phyloP scores from a whole-genome alignment of 2,113 vertebrate species.

The Laticauda laticaudata region DNA sequence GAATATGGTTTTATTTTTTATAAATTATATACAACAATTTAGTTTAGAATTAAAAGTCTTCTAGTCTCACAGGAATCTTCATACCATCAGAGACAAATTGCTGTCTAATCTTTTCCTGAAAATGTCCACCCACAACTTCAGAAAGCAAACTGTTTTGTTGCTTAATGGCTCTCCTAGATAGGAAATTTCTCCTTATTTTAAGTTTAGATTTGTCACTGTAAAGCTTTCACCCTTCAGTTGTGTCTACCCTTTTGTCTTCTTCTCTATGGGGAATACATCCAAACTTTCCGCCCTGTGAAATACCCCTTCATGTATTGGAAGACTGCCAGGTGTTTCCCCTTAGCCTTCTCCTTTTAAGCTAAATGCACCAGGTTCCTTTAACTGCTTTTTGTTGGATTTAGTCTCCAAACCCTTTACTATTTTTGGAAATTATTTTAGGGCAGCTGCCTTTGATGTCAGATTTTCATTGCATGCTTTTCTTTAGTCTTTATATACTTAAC shows the following conservation, averaged over 20 bases:
- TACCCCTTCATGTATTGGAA: not conserved
- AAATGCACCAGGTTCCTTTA: not conserved
- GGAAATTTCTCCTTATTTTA: not conserved
- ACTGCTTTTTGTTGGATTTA: not conserved
- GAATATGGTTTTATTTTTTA: not conserved
- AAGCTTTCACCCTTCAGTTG: not conserved
- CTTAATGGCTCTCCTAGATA: not conserved
- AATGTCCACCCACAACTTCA: not conserved
- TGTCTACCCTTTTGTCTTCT: not conserved
- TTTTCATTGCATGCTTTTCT: not conserved
- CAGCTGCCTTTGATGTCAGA: constrained; percentile 1
- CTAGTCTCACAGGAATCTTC: not conserved
- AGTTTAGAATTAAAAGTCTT: not conserved
- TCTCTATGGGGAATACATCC: not conserved
- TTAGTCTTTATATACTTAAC: not conserved
- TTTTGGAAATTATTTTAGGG: not conserved
- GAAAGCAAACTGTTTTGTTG: not conserved
- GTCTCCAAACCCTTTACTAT: not conserved
- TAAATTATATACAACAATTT: not conserved
- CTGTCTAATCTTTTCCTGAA: not conserved
- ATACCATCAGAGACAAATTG: not conserved
- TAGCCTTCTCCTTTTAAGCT: not conserved
- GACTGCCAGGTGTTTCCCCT: not conserved
- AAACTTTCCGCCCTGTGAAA: not conserved
- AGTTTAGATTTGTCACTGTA: not conserved